These are phyloP conservation scores for Sinocyclocheilus rhinocerous DNA, from an alignment of 2,113 vertebrate genomes.

Conservation along the genomic window DNA sequence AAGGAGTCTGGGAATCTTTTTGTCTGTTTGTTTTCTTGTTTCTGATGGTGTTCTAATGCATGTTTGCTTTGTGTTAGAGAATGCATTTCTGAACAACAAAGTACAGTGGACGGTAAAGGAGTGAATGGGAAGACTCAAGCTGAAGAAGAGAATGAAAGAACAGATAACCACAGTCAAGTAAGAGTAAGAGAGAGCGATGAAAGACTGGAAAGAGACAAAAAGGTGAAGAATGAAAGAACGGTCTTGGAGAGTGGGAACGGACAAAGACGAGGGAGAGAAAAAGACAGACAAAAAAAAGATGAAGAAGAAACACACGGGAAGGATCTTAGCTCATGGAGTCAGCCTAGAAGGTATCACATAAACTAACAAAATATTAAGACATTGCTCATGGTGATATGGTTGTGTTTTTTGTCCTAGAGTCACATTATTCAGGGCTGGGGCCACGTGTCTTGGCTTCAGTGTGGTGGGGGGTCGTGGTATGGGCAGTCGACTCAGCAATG, in stretches of 20 bases:
- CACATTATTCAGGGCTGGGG: conserved; percentile 84
- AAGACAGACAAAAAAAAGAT: conserved; percentile 53
- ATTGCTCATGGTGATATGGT: not conserved
- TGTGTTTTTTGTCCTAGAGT: conserved; percentile 75
- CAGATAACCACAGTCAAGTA: not conserved
- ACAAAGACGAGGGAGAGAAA: conserved; percentile 45
- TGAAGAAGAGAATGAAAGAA: conserved; percentile 2
- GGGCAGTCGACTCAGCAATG: conserved; percentile 91
- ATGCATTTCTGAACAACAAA: conserved; percentile 23
- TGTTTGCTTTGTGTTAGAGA: conserved; percentile 19
- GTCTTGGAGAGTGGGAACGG: conserved; percentile 16
- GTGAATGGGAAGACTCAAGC: not conserved
- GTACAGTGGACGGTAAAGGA: conserved; percentile 25
- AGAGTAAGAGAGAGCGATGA: not conserved
- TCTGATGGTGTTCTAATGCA: not conserved
- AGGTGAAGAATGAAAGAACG: not conserved
- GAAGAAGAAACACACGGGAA: conserved; percentile 51
- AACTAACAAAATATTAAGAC: not conserved
- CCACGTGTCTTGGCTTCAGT: conserved; percentile 92
- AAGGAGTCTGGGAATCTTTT: not conserved
- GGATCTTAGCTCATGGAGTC: conserved; percentile 60
- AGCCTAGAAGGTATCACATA: conserved; percentile 66
- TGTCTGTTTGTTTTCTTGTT: not conserved
- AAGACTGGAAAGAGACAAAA: not conserved
- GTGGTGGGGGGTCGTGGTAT: conserved; percentile 96